Percentiles rank a stretch among this genome's conserved stretches.
Conservation (phyloP, 37 sponge, comb jelly and placozoan genomes). For the Ianthella basta region DNA sequence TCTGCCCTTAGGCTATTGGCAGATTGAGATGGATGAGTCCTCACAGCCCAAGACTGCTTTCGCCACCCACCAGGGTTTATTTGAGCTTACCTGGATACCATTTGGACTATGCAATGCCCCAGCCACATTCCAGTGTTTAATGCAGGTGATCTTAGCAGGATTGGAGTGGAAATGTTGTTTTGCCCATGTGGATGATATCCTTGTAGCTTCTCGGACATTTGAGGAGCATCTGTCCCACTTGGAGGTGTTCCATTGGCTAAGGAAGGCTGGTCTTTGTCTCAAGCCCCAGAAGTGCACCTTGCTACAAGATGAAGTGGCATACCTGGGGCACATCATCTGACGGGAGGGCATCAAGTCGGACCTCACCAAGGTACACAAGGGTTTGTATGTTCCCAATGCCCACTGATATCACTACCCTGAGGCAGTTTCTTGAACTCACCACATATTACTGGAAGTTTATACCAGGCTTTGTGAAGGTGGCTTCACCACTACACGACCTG, state of each 20-base stretch:
- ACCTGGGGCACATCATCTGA: slow-evolving; percentile 44
- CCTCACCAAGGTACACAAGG: slow-evolving; percentile 36
- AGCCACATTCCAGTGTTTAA: slow-evolving; percentile 65
- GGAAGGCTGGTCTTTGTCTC: slow-evolving; percentile 32
- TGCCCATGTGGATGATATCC: slow-evolving; percentile 49
- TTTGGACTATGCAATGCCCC: slow-evolving; percentile 75
- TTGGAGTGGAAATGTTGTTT: slow-evolving; percentile 17
- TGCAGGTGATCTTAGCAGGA: slow-evolving; percentile 46
- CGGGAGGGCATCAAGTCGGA: slow-evolving; percentile 45
- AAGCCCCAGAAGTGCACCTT: slow-evolving; percentile 27
- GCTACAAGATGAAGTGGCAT: slow-evolving; percentile 14
- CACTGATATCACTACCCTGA: slow-evolving; percentile 27
- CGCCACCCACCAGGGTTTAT: slow-evolving; percentile 53
- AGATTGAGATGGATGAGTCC: slow-evolving; percentile 42
- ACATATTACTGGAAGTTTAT: slow-evolving; percentile 52
- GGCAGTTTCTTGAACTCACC: slow-evolving; percentile 45
- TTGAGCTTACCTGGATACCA: slow-evolving; percentile 59
- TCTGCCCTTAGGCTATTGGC: slow-evolving; percentile 70
- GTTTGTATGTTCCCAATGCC: slow-evolving; percentile 35
- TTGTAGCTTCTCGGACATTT: slow-evolving; percentile 38
- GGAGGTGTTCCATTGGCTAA: slow-evolving; percentile 35
- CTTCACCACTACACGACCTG: slow-evolving; percentile 39
- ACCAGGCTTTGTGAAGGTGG: slow-evolving; percentile 42
- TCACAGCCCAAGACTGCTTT: slow-evolving; percentile 53
- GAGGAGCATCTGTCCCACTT: slow-evolving; percentile 43